phyloP scores from a whole-genome alignment of 2,888 invertebrate genomes.

The Doris montereyensis region DNA sequence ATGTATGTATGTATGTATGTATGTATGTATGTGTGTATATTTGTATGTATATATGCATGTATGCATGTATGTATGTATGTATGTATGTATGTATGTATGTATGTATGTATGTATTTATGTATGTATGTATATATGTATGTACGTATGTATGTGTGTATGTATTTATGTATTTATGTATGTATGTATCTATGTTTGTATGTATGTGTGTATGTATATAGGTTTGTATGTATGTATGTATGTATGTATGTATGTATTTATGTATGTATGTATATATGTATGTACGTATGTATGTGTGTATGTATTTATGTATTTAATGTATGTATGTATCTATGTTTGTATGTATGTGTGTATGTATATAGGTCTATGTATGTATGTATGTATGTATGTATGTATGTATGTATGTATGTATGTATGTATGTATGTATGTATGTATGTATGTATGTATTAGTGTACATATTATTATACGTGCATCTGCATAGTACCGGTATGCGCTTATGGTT shows the following conservation, averaged over 20 bases:
- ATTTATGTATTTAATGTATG: neutral
- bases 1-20: constrained; percentile 12
- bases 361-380: neutral
- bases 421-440: neutral
- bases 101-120: constrained; percentile 25
- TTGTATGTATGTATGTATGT: neutral
- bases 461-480: neutral
- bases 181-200: neutral
- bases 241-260: neutral
- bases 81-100: constrained; percentile 21
- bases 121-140: constrained; percentile 22
- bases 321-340: neutral
- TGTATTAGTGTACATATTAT: neutral
- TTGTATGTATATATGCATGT: constrained; percentile 6
- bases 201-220: neutral
- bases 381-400: neutral
- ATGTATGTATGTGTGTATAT: constrained; percentile 5
- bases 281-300: neutral
- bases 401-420: neutral
- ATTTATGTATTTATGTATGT: neutral
- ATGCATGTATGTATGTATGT: constrained; percentile 14
- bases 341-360: neutral
- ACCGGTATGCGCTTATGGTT: neutral
- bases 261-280: neutral
- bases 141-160: neutral